Percentiles rank a stretch among this genome's conserved stretches.
phyloP scores from a whole-genome alignment of 2,797 vertebrate genomes.

The Enteromius mattozi region DNA sequence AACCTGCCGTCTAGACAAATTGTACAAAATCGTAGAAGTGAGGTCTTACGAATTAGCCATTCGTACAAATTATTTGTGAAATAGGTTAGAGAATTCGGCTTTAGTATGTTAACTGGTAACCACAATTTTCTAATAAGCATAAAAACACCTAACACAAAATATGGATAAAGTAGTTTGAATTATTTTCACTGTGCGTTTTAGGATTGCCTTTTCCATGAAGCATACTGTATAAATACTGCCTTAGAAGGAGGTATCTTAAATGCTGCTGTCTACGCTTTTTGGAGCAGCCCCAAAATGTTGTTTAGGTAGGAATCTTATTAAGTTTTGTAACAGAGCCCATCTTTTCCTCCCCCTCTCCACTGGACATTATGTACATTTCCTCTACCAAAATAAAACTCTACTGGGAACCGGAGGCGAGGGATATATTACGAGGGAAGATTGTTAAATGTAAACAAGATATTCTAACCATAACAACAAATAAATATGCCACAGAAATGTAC shows the following conservation, averaged over 20 bases:
- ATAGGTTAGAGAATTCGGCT: too few species aligned
- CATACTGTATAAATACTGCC: not conserved
- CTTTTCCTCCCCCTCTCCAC: not conserved
- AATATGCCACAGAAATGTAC: conserved; percentile 4
- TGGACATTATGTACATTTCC: not conserved
- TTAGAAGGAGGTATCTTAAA: not conserved
- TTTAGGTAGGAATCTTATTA: too few species aligned
- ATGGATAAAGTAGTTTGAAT: not conserved
- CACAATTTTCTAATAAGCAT: not conserved
- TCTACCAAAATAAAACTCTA: conserved; percentile 8
- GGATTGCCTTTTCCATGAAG: not conserved
- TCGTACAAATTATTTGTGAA: too few species aligned
- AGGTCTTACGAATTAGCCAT: not conserved
- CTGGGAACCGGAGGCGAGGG: conserved; percentile 15
- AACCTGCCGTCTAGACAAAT: not conserved
- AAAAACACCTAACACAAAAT: not conserved
- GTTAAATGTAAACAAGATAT: conserved; percentile 28
- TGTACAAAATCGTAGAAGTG: not conserved
- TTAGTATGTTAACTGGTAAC: not conserved
- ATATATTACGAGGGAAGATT: not conserved
- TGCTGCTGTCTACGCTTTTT: not conserved
- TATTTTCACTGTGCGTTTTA: not conserved
- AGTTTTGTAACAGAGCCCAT: conserved; percentile 8
- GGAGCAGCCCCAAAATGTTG: not conserved
- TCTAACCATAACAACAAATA: conserved; percentile 19